These are phyloP conservation scores for Phalacrocorax pelagicus DNA, from an alignment of 2,113 vertebrate species.

Conservation along the genomic window DNA sequence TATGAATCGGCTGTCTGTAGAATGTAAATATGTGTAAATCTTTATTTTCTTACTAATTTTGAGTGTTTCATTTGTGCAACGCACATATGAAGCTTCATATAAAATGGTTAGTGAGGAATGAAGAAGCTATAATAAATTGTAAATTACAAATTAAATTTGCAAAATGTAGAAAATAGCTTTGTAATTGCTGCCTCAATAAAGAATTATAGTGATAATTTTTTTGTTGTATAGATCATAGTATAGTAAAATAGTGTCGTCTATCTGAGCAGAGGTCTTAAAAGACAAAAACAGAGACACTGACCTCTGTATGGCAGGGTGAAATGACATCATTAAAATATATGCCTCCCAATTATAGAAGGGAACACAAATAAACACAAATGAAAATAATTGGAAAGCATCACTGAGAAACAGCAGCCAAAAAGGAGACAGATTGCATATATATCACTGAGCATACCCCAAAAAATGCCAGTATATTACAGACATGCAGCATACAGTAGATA, in stretches of 20 bases:
- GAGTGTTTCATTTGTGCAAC: background rate
- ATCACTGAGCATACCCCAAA: background rate
- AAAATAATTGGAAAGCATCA: background rate
- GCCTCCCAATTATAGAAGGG: background rate
- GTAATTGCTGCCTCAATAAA: background rate
- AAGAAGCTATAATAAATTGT: background rate
- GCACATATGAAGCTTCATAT: accelerated
- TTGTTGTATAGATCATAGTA: background rate
- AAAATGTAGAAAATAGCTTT: background rate
- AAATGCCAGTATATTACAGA: accelerated
- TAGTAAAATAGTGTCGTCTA: background rate
- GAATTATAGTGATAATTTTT: background rate
- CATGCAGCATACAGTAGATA: background rate
- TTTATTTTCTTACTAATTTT: background rate
- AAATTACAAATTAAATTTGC: background rate
- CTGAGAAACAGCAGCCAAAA: background rate
- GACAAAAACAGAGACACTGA: background rate
- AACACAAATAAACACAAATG: background rate
- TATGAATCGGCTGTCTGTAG: accelerated
- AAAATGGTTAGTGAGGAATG: background rate
- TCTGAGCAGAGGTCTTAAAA: background rate
- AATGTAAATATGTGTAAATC: background rate
- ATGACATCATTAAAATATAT: background rate
- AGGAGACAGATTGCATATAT: background rate
- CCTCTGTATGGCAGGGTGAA: background rate